Percentiles rank a stretch among this genome's conserved stretches.
Conservation (phyloP, 2,797 vertebrate genomes). For the Eulemur rubriventer region DNA sequence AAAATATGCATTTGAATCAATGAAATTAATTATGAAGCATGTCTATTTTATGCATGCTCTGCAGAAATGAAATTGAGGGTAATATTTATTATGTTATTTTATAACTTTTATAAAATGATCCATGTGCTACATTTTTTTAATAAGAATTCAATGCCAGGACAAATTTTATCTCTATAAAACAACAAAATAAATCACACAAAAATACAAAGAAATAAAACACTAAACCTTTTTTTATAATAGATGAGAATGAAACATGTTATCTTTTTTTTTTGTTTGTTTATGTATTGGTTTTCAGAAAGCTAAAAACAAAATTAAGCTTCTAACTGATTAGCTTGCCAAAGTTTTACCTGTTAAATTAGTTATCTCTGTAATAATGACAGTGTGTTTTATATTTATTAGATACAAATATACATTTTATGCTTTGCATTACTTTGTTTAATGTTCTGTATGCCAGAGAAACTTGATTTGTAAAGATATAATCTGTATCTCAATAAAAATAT, state of each 20-base stretch:
- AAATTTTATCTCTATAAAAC: neutral
- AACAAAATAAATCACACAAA: neutral
- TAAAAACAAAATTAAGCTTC: neutral
- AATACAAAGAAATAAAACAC: neutral
- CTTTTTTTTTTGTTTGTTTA: neutral
- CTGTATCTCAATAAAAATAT: neutral
- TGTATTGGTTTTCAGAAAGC: neutral
- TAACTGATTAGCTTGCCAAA: neutral
- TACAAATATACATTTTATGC: neutral
- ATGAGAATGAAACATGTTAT: neutral
- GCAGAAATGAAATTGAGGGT: constrained; percentile 34
- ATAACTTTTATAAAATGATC: constrained; percentile 39
- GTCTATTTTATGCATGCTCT: constrained; percentile 10
- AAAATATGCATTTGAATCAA: neutral
- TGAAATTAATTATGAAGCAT: constrained; percentile 26
- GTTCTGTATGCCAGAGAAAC: neutral
- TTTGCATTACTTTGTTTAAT: neutral
- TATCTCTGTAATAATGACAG: neutral
- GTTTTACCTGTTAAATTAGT: neutral
- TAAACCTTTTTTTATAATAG: neutral
- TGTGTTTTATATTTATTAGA: neutral
- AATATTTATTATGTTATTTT: constrained; percentile 30
- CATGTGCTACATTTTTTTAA: neutral
- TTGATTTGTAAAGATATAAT: neutral
- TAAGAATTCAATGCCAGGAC: neutral